A percentile compares a stretch with the other conserved stretches of the same genome.
These are phyloP conservation scores for Liparis tanakae DNA, from an alignment of 2,797 vertebrate species.

Conservation along the genomic window DNA sequence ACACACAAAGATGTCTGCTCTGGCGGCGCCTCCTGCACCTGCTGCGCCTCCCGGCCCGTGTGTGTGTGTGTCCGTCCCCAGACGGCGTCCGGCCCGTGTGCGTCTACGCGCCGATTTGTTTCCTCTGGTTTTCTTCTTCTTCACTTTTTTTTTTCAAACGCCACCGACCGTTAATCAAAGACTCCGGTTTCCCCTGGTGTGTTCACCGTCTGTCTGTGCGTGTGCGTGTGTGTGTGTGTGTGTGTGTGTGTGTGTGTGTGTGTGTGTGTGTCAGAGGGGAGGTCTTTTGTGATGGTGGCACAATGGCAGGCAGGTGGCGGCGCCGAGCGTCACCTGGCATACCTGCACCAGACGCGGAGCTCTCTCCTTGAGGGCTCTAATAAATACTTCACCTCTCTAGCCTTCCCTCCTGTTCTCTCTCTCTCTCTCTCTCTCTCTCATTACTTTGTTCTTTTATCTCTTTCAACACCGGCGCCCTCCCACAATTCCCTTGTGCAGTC, in stretches of 20 bases:
- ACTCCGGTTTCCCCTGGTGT: slow-evolving; percentile 46
- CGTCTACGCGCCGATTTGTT: background rate
- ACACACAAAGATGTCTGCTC: slow-evolving; percentile 10
- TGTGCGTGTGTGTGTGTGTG: background rate
- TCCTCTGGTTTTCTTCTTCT: background rate
- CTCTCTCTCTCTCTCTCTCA: slow-evolving; percentile 30
- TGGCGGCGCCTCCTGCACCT: slow-evolving; percentile 21
- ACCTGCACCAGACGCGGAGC: slow-evolving; percentile 63
- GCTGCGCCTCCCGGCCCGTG: slow-evolving; percentile 5
- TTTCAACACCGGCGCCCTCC: slow-evolving; percentile 10
- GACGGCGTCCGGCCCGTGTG: too few species aligned
- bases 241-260: slow-evolving; percentile 9
- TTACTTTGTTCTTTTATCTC: slow-evolving; percentile 48
- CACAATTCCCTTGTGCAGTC: slow-evolving; percentile 17
- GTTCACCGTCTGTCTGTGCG: slow-evolving; percentile 4
- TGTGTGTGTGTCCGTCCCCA: too few species aligned
- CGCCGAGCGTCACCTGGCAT: slow-evolving; percentile 67
- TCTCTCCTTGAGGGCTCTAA: slow-evolving; percentile 22
- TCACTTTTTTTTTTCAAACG: background rate
- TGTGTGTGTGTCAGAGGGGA: slow-evolving; percentile 12
- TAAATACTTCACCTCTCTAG: slow-evolving; percentile 34
- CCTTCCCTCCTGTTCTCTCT: slow-evolving; percentile 20
- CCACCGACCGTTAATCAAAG: slow-evolving; percentile 59
- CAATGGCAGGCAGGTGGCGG: slow-evolving; percentile 73
- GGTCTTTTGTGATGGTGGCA: slow-evolving; percentile 58